These are phyloP conservation scores for Limnephilus marmoratus DNA, from an alignment of 2,888 invertebrate species.

Conservation along the genomic window DNA sequence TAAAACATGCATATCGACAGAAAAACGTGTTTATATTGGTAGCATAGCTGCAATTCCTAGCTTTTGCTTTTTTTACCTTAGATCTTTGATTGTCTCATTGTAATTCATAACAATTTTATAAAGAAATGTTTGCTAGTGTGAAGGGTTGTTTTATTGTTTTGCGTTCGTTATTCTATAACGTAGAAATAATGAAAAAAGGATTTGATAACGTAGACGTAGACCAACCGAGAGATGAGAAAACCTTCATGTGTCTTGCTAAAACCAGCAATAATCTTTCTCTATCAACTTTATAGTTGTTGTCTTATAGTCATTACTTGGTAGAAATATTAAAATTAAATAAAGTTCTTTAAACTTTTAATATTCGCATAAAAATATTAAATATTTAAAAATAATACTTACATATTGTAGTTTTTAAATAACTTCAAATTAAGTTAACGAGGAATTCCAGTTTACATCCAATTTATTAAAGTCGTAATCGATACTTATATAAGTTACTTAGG, in stretches of 20 bases:
- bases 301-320: neutral
- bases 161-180: neutral
- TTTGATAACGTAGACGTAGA: constrained; percentile 47
- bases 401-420: neutral
- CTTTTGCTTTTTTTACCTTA: neutral
- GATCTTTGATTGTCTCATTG: neutral
- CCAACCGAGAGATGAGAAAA: constrained; percentile 52
- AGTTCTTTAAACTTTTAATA: neutral
- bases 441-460: neutral
- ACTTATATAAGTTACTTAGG: too few relatives aligned
- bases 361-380: neutral
- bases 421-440: neutral
- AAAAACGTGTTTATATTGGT: too few relatives aligned
- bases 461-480: neutral
- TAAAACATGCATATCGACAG: too few relatives aligned
- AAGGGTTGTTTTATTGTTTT: constrained; percentile 7
- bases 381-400: neutral
- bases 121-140: neutral
- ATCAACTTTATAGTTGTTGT: constrained; percentile 48
- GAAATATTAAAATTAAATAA: constrained; percentile 5
- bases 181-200: constrained; percentile 33
- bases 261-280: constrained; percentile 60
- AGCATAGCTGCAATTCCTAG: too few relatives aligned
- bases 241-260: constrained; percentile 60
- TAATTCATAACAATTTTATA: neutral